Evolutionary conservation across 2,797 vertebrate species (phyloP), one percentile per base, ranked within the genome.

Genomic region (Rhynchonycteris naso): DNA sequence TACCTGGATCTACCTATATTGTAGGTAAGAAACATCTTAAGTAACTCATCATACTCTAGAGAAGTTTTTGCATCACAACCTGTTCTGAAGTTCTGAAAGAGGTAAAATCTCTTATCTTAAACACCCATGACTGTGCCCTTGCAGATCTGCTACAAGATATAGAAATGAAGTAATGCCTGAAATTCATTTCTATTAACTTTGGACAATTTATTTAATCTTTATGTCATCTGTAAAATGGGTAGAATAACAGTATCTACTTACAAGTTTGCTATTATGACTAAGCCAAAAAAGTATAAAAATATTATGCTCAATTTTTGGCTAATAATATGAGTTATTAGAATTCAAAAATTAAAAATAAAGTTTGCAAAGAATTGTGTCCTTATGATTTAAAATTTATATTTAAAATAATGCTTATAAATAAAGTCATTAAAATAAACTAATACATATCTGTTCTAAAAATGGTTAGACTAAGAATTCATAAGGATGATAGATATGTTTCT

Each of bases 211-310:
- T 14, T 78, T 79, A 76, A 43, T 58, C 6, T 85, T 74, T 50
- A 22, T 93, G 85, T 93, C 19, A 66, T 38, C 12, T 91, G 5
- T 81, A 58, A 61, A 91, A 24, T 95, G 71, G 58, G 13, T 82
- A 75, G 18, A 74, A 86, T 63, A 61, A 81, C 38, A 89, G 30
- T 52, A 58, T 58, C 38, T 66, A 28, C 18, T 82, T 66, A 75
- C 12, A 72, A 56, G 5, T 83, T 90, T 81, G 4, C 24, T 84
- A 52, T 56, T 76, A 35, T 87, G 35, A 35, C n/a, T 90, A 87
- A 50, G 1, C 35, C 24, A 80, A 86, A 82, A 52, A 86, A 22
- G 21, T 54, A 24, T 59, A 52, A 54, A 63, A 92, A 75, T 47
- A 35, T 56, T 54, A 47, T 69, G 50, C 14, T 93, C 2, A 66